Evolutionary conservation across 2,797 vertebrate species (phyloP).

Genomic region (Mico argentatus): DNA sequence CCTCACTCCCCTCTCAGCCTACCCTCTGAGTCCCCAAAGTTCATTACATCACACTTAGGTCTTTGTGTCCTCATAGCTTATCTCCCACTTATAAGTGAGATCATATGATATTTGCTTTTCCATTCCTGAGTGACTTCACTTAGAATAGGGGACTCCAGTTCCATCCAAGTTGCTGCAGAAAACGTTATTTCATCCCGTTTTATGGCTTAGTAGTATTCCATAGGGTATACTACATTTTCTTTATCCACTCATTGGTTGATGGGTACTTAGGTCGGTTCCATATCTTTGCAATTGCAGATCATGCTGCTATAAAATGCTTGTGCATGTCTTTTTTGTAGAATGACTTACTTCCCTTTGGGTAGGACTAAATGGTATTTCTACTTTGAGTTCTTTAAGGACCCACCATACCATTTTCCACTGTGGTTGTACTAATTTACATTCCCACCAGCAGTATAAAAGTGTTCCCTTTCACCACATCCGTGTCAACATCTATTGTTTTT

Average conservation of each 20-base stretch:
- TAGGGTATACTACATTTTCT: background rate
- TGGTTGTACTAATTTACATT: background rate
- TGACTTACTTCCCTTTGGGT: background rate
- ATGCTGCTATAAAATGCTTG: background rate
- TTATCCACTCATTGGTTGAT: background rate
- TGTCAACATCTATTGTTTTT: background rate
- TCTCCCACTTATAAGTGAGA: background rate
- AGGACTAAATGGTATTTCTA: background rate
- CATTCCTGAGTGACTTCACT: background rate
- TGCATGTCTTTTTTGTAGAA: background rate
- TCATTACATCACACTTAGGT: background rate
- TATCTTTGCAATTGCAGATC: background rate
- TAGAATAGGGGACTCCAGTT: background rate
- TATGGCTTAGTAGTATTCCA: background rate
- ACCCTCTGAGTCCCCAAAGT: background rate
- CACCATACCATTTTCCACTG: background rate
- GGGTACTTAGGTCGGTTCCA: background rate
- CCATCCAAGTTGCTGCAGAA: background rate
- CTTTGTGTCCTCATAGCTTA: background rate
- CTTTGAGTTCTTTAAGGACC: background rate
- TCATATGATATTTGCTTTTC: background rate
- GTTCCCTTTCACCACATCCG: background rate
- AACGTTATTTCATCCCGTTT: background rate
- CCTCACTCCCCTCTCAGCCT: background rate
- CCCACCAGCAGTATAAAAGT: background rate